Conservation (phyloP, 2,113 vertebrate species). For the Calidris pygmaea region DNA sequence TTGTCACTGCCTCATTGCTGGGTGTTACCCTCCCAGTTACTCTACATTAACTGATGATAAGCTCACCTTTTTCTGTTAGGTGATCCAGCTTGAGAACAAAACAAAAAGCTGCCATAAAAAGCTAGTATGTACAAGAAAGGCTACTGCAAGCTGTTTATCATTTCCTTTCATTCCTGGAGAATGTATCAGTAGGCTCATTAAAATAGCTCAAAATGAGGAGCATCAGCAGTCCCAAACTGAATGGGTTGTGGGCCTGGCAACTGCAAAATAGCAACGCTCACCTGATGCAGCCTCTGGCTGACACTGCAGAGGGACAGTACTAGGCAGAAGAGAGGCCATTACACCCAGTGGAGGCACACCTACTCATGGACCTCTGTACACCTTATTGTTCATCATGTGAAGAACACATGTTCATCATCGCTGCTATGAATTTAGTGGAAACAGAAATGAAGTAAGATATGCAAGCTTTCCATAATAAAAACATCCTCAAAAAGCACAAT, state of each 20-base stretch:
- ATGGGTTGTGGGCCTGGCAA: background rate
- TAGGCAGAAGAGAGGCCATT: background rate
- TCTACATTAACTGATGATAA: background rate
- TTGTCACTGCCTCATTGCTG: background rate
- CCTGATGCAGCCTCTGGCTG: background rate
- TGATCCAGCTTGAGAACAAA: background rate
- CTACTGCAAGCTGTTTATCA: background rate
- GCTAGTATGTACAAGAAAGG: background rate
- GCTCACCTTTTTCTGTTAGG: background rate
- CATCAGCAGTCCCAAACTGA: background rate
- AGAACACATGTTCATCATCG: background rate
- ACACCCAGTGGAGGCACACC: background rate
- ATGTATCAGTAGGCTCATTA: background rate
- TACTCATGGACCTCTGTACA: background rate
- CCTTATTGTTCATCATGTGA: background rate
- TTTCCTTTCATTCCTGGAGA: background rate
- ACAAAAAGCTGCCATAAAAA: background rate
- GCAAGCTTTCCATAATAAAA: background rate
- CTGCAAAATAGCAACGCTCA: background rate
- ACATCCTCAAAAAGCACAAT: background rate
- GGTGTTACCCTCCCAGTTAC: background rate
- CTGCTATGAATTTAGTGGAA: background rate
- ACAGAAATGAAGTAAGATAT: background rate
- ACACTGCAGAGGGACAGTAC: background rate
- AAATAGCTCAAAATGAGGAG: background rate